Base-by-base conservation (phyloP, 2,113 vertebrate genomes). In the Callaeas wilsoni region DNA sequence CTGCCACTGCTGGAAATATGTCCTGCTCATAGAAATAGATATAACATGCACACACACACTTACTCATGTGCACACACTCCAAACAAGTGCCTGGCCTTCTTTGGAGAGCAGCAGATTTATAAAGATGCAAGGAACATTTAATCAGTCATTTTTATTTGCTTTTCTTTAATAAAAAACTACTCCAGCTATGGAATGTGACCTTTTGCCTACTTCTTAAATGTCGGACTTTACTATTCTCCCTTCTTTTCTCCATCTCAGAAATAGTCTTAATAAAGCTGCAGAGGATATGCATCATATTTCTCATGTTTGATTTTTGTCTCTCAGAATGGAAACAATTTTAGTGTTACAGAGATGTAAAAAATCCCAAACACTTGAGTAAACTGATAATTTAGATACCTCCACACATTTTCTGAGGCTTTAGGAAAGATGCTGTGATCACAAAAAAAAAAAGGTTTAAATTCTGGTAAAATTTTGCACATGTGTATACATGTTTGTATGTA, bases 121-220 rank as follows among this genome's bases (percentile, higher is more conserved):
- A 85, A 93, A 92, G 69, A 96, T 82, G 33, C 6, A 9, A 76
- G n/a, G 33, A 90, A 83, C 68, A 74, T 90, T 70, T 90, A 89
- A 93, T 93, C 80, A 73, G 33, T 89, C 52, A 41, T 81, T 87
- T 94, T 75, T 90, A 82, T 90, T 96, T 94, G 39, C 22, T 93
- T 82, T 96, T 68, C 77, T 91, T 71, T 69, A 82, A 79, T 76
- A 65, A 89, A 87, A 91, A 49, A 33, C 44, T 60, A 60, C 49
- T 73, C n/a, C 81, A 79, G 55, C 62, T 87, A 60, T 1, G 9
- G 83, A 92, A 96, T 82, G 64, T 92, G 73, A 96, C 90, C 90
- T 93, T 79, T 85, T 69, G 68, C 79, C 79, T 90, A 84, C 73
- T 96, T 80, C 57, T 60, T 79, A 68, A 67, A 78, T 60, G 41